These are phyloP conservation scores for Icerya purchasi DNA, from an alignment of 2,888 invertebrate species.

Conservation along the genomic window DNA sequence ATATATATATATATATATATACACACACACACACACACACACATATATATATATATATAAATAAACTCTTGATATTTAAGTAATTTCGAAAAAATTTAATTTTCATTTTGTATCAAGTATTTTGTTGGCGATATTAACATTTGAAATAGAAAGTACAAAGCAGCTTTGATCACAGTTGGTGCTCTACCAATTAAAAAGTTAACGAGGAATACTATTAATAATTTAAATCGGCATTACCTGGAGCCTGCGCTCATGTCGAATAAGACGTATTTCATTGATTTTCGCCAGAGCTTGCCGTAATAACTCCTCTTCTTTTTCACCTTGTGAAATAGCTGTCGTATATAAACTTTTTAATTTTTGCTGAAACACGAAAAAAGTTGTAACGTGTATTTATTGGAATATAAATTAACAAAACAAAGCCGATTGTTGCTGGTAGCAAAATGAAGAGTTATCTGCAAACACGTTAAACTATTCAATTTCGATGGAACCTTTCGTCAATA, in stretches of 20 bases:
- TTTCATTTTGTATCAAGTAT: too few relatives aligned
- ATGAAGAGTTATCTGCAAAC: slow-evolving; percentile 20
- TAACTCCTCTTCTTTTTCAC: slow-evolving; percentile 62
- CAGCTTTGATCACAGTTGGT: too few relatives aligned
- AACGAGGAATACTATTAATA: too few relatives aligned
- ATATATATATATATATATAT: too few relatives aligned
- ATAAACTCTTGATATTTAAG: too few relatives aligned
- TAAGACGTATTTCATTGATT: slow-evolving; percentile 72
- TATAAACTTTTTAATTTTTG: slow-evolving; percentile 60
- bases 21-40: too few relatives aligned
- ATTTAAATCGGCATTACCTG: too few relatives aligned
- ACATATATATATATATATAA: too few relatives aligned
- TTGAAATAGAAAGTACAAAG: too few relatives aligned
- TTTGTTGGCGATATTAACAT: too few relatives aligned
- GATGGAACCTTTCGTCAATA: neutral
- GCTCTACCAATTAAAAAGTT: too few relatives aligned
- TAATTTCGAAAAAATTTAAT: too few relatives aligned
- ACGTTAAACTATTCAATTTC: slow-evolving; percentile 2
- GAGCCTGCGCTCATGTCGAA: slow-evolving; percentile 58
- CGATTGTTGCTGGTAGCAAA: slow-evolving; percentile 17
- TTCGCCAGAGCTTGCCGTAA: slow-evolving; percentile 61
- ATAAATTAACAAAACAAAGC: neutral
- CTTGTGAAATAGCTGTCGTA: slow-evolving; percentile 56
- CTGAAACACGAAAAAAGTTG: slow-evolving; percentile 26
- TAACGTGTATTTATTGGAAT: slow-evolving; percentile 2